phyloP scores from a whole-genome alignment of 2,113 vertebrate genomes.

The Anas platyrhynchos region DNA sequence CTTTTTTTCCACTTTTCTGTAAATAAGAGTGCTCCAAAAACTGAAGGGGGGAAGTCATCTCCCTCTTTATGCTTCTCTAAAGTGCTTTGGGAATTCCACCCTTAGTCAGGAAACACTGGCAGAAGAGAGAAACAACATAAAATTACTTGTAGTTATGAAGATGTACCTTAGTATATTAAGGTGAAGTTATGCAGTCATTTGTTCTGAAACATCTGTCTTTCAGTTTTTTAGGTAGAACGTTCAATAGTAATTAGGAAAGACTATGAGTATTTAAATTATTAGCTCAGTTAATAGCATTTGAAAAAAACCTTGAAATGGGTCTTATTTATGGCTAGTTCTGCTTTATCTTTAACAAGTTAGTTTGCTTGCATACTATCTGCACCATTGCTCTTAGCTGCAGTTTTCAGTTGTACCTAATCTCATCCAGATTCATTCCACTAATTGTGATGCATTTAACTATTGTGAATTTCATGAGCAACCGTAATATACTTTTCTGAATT shows the following conservation, averaged over 20 bases:
- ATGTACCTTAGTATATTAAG: rapidly evolving
- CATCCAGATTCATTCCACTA: not conserved
- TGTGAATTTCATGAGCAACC: not conserved
- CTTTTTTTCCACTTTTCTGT: not conserved
- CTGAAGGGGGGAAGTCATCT: not conserved
- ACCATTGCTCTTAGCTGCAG: not conserved
- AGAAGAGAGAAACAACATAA: not conserved
- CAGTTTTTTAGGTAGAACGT: not conserved
- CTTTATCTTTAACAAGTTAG: not conserved
- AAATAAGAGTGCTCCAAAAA: not conserved
- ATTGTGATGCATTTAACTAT: not conserved
- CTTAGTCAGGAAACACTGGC: not conserved
- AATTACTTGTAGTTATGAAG: not conserved
- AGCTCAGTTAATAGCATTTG: not conserved
- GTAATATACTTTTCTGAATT: not conserved
- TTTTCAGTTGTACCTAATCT: not conserved
- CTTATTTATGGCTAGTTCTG: not conserved
- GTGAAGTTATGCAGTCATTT: not conserved
- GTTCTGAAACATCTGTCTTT: not conserved
- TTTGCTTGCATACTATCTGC: not conserved
- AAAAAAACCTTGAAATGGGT: not conserved
- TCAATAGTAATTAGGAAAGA: not conserved
- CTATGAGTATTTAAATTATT: not conserved
- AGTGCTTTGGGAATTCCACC: not conserved
- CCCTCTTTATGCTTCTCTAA: not conserved